Evolutionary conservation across 2,797 vertebrate genomes (phyloP).

Genomic region (Rhinatrema bivittatum): DNA sequence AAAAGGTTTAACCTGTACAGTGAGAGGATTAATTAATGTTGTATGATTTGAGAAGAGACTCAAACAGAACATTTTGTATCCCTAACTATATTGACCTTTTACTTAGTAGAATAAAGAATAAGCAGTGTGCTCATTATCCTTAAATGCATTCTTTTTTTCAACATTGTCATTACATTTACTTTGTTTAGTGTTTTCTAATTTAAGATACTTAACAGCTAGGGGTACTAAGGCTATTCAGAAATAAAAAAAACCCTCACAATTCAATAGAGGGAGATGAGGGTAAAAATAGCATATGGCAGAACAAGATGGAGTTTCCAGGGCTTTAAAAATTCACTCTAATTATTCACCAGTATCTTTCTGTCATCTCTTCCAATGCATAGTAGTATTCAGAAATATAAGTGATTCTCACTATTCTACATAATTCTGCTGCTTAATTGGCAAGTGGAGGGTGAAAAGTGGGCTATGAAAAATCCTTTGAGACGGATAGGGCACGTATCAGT

Average conservation of each 20-base stretch:
- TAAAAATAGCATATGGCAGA: constrained; percentile 79
- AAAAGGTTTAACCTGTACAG: constrained; percentile 26
- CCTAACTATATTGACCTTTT: constrained; percentile 42
- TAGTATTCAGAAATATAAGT: constrained; percentile 73
- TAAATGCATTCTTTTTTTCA: constrained; percentile 47
- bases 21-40: constrained; percentile 28
- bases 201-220: constrained; percentile 24
- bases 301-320: constrained; percentile 76
- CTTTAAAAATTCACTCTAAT: constrained; percentile 86
- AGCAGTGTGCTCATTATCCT: constrained; percentile 32
- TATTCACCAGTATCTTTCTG: constrained; percentile 83
- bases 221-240: constrained; percentile 23
- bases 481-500: constrained; percentile 86
- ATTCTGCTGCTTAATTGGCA: constrained; percentile 94
- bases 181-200: constrained; percentile 38
- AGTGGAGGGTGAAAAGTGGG: constrained; percentile 79
- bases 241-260: constrained; percentile 19
- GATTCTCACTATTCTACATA: constrained; percentile 90
- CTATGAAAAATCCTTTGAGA: constrained; percentile 79
- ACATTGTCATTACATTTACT: constrained; percentile 41
- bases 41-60: constrained; percentile 22
- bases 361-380: constrained; percentile 74
- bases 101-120: constrained; percentile 16
- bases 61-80: constrained; percentile 9
- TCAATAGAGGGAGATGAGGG: constrained; percentile 46